Evolutionary conservation across 2,888 invertebrate genomes (phyloP), one percentile per base, ranked within the genome.

Genomic region (Elegia similella): DNA sequence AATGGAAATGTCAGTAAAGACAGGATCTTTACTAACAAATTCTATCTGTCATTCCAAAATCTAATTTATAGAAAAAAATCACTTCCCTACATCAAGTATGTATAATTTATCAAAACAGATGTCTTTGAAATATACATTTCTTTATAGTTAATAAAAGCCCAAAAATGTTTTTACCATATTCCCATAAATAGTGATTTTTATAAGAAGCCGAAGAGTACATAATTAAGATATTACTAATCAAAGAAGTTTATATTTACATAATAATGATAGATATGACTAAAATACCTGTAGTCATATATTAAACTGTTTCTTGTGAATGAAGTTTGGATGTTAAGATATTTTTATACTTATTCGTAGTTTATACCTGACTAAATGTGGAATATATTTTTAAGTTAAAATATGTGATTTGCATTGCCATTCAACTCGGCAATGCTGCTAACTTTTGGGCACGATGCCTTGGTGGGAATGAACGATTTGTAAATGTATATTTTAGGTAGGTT

Each of bases 111-210:
- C 32, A 32, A 32, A 32, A 8, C 7, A 6, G 10, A 32, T 8
- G 1, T 7, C 8, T 38, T 2, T 38, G 0, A 12, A n/a, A 8
- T 8, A 38, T 38, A 38, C 38, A 0, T 10, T 12, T 34, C 3
- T 2, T n/a, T 12, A 34, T 12, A 8, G 12, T 10, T 38, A 38
- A 38, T n/a, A 38, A 23, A 23, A 23, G 23, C n/a, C 38, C 12
- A n/a, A 38, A 38, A 38, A 10, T 38, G n/a, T 38, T 12, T 23
- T 44, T 44, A 44, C 16, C 17, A 16, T 44, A 42, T 16, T 2
- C 38, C 34, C 16, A 38, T 38, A 38, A 52, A 43, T 43, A 43
- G 43, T 44, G 43, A 44, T 16, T 16, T 44, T 43, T 44, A 16
- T 16, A 16, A 44, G 43, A 44, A 44, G 43, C 43, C 10, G 43